Percentiles rank a stretch among this genome's conserved stretches.
Evolutionary conservation across 2,113 vertebrate species (phyloP).

Genomic region (Strix uralensis): DNA sequence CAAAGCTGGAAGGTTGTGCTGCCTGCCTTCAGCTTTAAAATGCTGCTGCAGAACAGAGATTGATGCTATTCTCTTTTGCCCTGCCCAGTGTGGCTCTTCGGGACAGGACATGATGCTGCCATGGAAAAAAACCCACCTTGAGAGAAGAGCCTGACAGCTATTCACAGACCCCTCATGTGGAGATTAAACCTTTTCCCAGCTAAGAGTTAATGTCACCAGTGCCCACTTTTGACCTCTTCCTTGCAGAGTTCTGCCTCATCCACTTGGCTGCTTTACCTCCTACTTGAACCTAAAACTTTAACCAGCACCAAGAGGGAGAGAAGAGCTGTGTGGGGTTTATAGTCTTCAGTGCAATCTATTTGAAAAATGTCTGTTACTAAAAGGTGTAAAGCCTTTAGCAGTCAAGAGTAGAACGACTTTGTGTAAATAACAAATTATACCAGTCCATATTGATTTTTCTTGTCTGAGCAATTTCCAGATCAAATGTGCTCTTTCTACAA

Average conservation of each 20-base stretch:
- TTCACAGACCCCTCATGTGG: background rate
- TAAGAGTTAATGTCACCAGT: background rate
- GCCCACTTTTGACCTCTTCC: background rate
- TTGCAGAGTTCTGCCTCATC: background rate
- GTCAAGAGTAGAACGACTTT: background rate
- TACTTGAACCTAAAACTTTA: background rate
- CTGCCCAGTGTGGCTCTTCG: background rate
- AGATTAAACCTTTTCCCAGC: background rate
- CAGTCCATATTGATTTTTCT: conserved; percentile 17
- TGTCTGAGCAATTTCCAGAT: background rate
- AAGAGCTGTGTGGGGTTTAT: background rate
- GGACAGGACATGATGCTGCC: background rate
- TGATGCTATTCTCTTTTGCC: background rate
- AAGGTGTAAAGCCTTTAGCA: conserved; percentile 18
- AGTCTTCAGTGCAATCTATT: background rate
- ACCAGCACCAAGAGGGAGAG: background rate
- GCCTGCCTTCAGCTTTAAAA: background rate
- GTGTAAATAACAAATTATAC: conserved; percentile 34
- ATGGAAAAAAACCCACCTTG: background rate
- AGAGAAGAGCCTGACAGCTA: background rate
- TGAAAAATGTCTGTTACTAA: background rate
- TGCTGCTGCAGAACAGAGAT: background rate
- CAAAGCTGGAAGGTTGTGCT: background rate
- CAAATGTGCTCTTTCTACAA: conserved; percentile 16
- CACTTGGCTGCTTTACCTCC: background rate